Percentiles rank a stretch among this genome's conserved stretches.
These are phyloP conservation scores for Lutjanus argentimaculatus DNA, from an alignment of 2,797 vertebrate genomes.

Conservation along the genomic window DNA sequence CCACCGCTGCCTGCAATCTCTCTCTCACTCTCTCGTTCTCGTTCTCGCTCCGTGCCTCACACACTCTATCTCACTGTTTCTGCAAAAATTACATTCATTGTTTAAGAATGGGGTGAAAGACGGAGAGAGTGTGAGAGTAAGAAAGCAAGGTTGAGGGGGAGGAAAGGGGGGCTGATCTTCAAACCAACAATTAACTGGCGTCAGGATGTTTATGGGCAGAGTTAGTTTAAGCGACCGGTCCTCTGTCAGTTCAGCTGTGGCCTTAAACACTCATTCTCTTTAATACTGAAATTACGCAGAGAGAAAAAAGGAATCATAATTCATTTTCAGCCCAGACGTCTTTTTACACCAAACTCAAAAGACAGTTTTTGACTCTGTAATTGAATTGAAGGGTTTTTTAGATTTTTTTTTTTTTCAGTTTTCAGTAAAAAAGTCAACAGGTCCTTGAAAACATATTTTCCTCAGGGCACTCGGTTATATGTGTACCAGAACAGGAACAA, in stretches of 20 bases:
- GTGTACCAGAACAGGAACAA: slow-evolving; percentile 22
- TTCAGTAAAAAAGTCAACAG: slow-evolving; percentile 43
- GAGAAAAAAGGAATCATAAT: slow-evolving; percentile 50
- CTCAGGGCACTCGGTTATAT: not conserved
- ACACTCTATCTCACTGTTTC: slow-evolving; percentile 54
- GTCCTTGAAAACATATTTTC: slow-evolving; percentile 32
- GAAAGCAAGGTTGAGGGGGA: slow-evolving; percentile 53
- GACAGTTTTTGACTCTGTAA: slow-evolving; percentile 24
- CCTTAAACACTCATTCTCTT: slow-evolving; percentile 70
- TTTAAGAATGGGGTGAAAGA: slow-evolving; percentile 70
- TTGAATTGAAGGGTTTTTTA: slow-evolving; percentile 14
- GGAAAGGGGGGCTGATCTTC: slow-evolving; percentile 70
- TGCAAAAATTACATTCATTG: slow-evolving; percentile 64
- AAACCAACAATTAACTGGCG: slow-evolving; percentile 88
- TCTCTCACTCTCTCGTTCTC: slow-evolving; percentile 24
- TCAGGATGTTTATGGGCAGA: slow-evolving; percentile 85
- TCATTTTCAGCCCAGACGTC: slow-evolving; percentile 37
- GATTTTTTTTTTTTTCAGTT: not conserved
- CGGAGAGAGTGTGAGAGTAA: slow-evolving; percentile 59
- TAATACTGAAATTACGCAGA: slow-evolving; percentile 68
- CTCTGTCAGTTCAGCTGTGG: slow-evolving; percentile 71
- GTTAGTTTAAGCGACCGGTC: slow-evolving; percentile 84
- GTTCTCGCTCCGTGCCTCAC: slow-evolving; percentile 34
- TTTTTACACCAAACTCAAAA: slow-evolving; percentile 49
- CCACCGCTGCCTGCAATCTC: slow-evolving; percentile 70